Conservation (phyloP, 2,797 vertebrate species). For the Aplochiton taeniatus region DNA sequence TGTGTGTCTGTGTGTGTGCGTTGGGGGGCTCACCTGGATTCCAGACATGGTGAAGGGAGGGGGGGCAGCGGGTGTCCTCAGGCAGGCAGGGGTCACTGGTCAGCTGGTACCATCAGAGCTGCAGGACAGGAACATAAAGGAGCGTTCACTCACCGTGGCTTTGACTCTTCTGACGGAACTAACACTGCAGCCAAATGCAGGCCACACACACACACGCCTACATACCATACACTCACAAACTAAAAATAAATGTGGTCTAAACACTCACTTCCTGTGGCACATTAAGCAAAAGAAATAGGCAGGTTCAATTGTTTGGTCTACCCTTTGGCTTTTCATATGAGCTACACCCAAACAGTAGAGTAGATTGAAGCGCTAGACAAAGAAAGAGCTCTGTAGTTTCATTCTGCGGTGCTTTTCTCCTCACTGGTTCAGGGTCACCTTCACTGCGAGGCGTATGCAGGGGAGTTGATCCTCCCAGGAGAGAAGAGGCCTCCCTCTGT, state of each 20-base stretch:
- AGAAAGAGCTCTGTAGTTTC: neutral
- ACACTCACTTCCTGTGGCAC: slow-evolving; percentile 4
- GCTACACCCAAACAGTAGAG: too few species aligned
- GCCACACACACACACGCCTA: neutral
- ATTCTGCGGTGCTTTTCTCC: neutral
- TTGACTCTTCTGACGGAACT: too few species aligned
- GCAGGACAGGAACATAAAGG: slow-evolving; percentile 12
- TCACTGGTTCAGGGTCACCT: neutral
- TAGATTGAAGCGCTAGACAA: too few species aligned
- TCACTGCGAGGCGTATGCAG: neutral
- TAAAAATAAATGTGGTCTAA: slow-evolving; percentile 1
- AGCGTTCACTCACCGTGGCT: too few species aligned
- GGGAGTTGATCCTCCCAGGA: neutral
- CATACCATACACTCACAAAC: neutral
- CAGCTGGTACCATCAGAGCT: slow-evolving; percentile 79
- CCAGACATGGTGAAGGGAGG: slow-evolving; percentile 77
- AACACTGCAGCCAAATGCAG: too few species aligned
- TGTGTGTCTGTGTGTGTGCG: neutral
- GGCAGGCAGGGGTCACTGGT: slow-evolving; percentile 70
- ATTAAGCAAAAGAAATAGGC: neutral
- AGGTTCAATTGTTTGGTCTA: neutral
- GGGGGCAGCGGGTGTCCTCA: slow-evolving; percentile 69
- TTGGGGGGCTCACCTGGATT: slow-evolving; percentile 68
- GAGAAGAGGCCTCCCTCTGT: slow-evolving; percentile 2
- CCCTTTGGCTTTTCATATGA: neutral